Conservation (phyloP, 1,140 invertebrate species). For the Leucophenga varia region DNA sequence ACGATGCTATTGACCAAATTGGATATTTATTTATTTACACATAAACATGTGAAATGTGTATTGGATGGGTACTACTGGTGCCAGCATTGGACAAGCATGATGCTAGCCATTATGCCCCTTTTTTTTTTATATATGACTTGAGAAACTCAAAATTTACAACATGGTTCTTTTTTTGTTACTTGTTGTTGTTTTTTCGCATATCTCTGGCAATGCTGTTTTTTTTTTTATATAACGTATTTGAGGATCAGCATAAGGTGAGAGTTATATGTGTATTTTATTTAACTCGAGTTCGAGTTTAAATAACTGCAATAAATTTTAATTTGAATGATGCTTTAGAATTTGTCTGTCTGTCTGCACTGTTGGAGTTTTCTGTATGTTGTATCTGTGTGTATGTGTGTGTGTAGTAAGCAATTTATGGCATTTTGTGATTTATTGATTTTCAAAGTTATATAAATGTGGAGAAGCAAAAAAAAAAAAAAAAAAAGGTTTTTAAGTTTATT, state of each 20-base stretch:
- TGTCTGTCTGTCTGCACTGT: too few species aligned
- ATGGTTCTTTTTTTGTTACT: constrained; percentile 24
- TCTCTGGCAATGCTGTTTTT: constrained; percentile 26
- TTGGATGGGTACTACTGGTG: neutral
- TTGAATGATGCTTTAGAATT: too few species aligned
- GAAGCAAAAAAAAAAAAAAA: too few species aligned
- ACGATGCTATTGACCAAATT: constrained; percentile 41
- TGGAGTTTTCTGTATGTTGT: too few species aligned
- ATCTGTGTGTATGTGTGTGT: too few species aligned
- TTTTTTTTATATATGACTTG: constrained; percentile 22
- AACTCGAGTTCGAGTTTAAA: constrained; percentile 23
- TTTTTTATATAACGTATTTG: too few species aligned
- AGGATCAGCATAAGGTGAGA: too few species aligned
- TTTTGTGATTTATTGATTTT: constrained; percentile 1
- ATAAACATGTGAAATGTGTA: neutral
- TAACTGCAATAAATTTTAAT: constrained; percentile 42
- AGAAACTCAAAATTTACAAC: constrained; percentile 53
- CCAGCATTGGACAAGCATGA: too few species aligned
- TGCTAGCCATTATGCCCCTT: constrained; percentile 3
- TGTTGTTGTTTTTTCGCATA: neutral
- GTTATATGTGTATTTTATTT: too few species aligned
- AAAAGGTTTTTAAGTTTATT: too few species aligned
- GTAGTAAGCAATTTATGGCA: constrained; percentile 7
- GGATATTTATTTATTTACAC: constrained; percentile 53
- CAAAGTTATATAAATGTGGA: too few species aligned